A percentile compares a stretch with the other conserved stretches of the same genome.
These are phyloP conservation scores for Gambusia holbrooki DNA, from an alignment of 2,113 vertebrate species.

Conservation along the genomic window DNA sequence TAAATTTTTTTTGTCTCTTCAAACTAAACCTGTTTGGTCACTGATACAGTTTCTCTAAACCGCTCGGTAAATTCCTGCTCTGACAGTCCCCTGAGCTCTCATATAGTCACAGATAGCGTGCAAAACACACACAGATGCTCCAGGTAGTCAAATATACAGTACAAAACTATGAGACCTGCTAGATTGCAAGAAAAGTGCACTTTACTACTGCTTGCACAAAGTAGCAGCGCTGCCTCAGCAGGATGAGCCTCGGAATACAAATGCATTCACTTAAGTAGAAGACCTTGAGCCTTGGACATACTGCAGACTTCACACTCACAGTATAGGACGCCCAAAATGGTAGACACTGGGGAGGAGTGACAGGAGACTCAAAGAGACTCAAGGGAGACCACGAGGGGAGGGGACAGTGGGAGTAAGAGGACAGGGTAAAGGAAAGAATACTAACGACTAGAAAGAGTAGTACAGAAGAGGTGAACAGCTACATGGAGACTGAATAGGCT, in stretches of 20 bases:
- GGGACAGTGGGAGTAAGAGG: constrained; percentile 5
- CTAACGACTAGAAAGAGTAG: constrained; percentile 15
- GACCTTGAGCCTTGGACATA: constrained; percentile 60
- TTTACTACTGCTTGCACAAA: constrained; percentile 46
- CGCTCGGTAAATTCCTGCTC: constrained; percentile 26
- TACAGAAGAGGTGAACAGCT: neutral
- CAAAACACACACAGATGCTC: constrained; percentile 12
- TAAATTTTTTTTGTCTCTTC: constrained; percentile 12
- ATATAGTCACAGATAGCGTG: neutral
- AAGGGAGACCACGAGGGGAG: constrained; percentile 9
- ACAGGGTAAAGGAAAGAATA: neutral
- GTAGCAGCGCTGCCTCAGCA: constrained; percentile 55
- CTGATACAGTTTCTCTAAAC: neutral
- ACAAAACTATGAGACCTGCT: constrained; percentile 48
- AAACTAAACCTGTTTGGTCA: constrained; percentile 10
- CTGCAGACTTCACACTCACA: constrained; percentile 45
- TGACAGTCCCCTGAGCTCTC: constrained; percentile 4
- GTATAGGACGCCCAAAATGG: constrained; percentile 19
- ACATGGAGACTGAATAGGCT: neutral
- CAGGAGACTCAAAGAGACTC: constrained; percentile 20
- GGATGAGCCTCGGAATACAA: constrained; percentile 50
- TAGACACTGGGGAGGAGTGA: constrained; percentile 28
- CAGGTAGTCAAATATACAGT: constrained; percentile 29
- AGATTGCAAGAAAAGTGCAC: constrained; percentile 55
- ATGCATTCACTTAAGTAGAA: constrained; percentile 54